Evolutionary conservation across 2,113 vertebrate species (phyloP).

Genomic region (Rhadina sibilatrix): DNA sequence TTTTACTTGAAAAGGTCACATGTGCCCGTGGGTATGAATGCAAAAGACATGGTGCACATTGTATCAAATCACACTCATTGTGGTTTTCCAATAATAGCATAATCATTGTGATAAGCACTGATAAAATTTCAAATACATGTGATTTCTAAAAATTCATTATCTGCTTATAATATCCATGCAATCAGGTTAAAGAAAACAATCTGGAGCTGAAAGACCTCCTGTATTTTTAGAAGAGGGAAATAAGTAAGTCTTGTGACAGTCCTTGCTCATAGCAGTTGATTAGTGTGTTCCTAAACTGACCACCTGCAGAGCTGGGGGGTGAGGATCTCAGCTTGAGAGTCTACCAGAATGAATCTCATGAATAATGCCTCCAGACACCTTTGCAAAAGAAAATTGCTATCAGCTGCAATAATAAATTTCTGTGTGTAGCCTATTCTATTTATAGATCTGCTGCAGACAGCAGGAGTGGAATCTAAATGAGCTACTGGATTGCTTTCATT

Average conservation of each 20-base stretch:
- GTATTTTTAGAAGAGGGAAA: constrained; percentile 44
- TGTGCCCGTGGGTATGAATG: background rate
- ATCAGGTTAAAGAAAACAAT: constrained; percentile 21
- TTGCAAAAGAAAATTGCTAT: constrained; percentile 60
- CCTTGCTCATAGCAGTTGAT: constrained; percentile 48
- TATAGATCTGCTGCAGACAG: constrained; percentile 37
- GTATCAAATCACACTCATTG: background rate
- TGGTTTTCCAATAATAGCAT: background rate
- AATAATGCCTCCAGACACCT: constrained; percentile 66
- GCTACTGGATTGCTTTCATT: background rate
- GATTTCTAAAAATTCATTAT: background rate
- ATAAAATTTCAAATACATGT: constrained; percentile 5
- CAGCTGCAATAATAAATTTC: constrained; percentile 63
- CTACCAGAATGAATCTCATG: constrained; percentile 54
- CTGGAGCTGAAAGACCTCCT: background rate
- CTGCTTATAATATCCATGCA: constrained; percentile 21
- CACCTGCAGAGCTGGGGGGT: constrained; percentile 41
- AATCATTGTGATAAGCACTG: background rate
- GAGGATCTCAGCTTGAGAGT: constrained; percentile 54
- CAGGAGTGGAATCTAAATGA: constrained; percentile 43
- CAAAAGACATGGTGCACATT: background rate
- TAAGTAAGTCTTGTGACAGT: constrained; percentile 21
- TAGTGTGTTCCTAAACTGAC: constrained; percentile 56
- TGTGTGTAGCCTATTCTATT: constrained; percentile 62
- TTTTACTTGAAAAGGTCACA: constrained; percentile 5